Base-by-base conservation (phyloP, 2,888 invertebrate genomes). In the Caradrina clavipalpis region DNA sequence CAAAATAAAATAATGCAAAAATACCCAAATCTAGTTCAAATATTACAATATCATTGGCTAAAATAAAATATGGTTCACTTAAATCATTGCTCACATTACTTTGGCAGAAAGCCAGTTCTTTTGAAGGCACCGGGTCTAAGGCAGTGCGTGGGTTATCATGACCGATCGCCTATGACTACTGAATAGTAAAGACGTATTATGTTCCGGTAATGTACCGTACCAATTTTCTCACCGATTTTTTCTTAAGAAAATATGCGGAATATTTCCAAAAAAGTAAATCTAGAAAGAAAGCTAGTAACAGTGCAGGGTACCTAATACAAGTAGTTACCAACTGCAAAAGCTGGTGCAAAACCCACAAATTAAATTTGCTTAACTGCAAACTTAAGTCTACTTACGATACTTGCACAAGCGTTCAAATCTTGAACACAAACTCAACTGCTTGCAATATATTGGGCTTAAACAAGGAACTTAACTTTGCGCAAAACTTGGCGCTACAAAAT, bases 401-500 rank as follows among this genome's bases (percentile, higher is more conserved):
- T 60, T 64, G 64, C 53, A 73, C 47, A 58, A 59, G 35, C 55
- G 51, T 73, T 58, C 68, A 63, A 60, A 79, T 68, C 74, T 63
- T 53, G 22, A 74, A 74, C 26, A 39, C 57, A 79, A 76, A 79
- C 60, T 69, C 31, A 68, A 73, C 47, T 61, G 49, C 75, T 75
- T 59, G 69, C 69, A 61, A 62, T 80, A 69, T 75, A 62, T 69
- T 69, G 31, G 47, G 51, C 53, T 78, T 63, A 63, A 69, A 80
- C 62, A 67, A 45, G 50, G 11, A 67, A 80, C 63, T 55, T 59
- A 64, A 75, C 42, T 65, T 76, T 1, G 26, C 2, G 31, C 53
- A 76, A 80, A 71, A 76, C 57, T 66, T 54, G 7, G 45, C 42
- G 17, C 64, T 26, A 59, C 62, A 68, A 76, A 80, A 85, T 80